phyloP scores from a whole-genome alignment of 2,888 invertebrate genomes.

The Eupithecia subumbrata region DNA sequence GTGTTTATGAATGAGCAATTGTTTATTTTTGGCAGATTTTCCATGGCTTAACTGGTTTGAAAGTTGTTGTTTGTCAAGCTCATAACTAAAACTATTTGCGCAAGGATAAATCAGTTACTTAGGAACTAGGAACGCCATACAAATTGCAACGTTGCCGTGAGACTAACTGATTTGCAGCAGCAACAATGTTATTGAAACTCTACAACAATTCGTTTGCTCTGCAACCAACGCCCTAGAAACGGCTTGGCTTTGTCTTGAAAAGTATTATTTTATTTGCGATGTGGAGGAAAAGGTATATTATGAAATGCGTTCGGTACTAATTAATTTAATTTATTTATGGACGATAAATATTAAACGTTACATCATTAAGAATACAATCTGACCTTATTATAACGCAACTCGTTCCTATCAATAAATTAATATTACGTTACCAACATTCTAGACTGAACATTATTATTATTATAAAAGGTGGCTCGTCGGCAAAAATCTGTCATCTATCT shows the following conservation, averaged over 20 bases:
- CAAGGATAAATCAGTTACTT: constrained; percentile 5
- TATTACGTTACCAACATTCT: neutral
- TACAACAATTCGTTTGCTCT: neutral
- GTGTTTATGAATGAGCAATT: constrained; percentile 3
- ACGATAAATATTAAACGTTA: neutral
- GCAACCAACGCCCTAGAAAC: constrained; percentile 15
- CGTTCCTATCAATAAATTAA: neutral
- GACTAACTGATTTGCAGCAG: constrained; percentile 21
- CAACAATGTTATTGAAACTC: constrained; percentile 15
- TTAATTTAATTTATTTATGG: neutral
- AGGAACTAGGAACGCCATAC: constrained; percentile 21
- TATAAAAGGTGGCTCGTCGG: neutral
- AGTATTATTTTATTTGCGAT: neutral
- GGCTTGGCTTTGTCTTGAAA: neutral
- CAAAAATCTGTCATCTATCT: no score
- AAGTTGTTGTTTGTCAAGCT: constrained; percentile 3
- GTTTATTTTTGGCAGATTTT: neutral
- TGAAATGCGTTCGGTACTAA: neutral
- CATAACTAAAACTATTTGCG: constrained; percentile 4
- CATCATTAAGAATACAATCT: neutral
- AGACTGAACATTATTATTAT: neutral
- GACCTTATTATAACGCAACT: neutral
- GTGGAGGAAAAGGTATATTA: neutral
- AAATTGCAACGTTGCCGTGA: constrained; percentile 28
- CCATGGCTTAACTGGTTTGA: neutral